Evolutionary conservation across 2,888 invertebrate genomes (phyloP), one percentile per base, ranked within the genome.

Genomic region (Rapana venosa): DNA sequence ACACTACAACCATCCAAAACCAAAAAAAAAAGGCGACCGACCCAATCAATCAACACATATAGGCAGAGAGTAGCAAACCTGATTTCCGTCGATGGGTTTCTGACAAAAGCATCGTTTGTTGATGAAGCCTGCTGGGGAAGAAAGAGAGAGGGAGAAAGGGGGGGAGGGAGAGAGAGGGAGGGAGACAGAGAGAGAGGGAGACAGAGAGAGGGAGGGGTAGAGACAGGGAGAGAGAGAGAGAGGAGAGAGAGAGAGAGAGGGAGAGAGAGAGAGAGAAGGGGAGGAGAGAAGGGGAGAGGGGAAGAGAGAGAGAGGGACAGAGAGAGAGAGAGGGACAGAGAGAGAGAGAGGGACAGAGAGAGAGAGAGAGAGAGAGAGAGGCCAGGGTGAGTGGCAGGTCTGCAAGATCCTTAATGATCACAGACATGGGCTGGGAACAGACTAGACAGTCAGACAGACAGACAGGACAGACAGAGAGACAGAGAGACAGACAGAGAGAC

Each of bases 191-290:
- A 74, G 74, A 74, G 26, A n/a, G n/a, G 26, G 2, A 13, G 13
- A 70, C 22, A 74, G 74, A 74, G 74, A 74, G 26, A n/a, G n/a
- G 26, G 2, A 13, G 13, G 26, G 2, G 17, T 2, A 13, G 66
- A 66, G 20, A 22, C 6, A 66, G 66, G 13, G 20, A 22, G 20
- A 66, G 66, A 74, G 74, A 74, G 26, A 74, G 74, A 26, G 74
- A 74, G 74, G n/a, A 74, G 74, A 74, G 74, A 74, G 74, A 74
- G 74, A 74, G 74, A 74, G 74, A 11, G 74, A 74, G 30, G n/a
- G 74, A 74, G 30, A 74, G 74, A 30, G 74, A 74, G 20, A 30
- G 74, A 74, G 74, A 74, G 30, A 13, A n/a, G 13, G 74, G 74
- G 0, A n/a, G n/a, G 74, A 74, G 74, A n/a, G 74, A n/a, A n/a